These are phyloP conservation scores for Epinephelus fuscoguttatus DNA, from an alignment of 2,113 vertebrate genomes.

Conservation along the genomic window DNA sequence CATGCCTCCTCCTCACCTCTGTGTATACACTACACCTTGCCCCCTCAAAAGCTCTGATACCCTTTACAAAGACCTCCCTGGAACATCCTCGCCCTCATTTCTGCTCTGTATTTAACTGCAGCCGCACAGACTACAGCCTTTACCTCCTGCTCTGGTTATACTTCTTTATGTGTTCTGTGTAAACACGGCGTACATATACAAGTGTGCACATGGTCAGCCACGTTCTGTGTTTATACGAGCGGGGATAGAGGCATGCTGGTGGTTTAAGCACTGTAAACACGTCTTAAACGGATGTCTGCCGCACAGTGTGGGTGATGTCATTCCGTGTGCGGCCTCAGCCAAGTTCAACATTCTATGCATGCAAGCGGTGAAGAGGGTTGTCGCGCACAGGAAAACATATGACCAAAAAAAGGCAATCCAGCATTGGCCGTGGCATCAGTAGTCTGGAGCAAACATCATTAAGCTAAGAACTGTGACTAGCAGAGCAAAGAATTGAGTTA, in stretches of 20 bases:
- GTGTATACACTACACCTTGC: conserved; percentile 57
- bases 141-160: conserved; percentile 33
- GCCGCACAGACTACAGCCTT: conserved; percentile 31
- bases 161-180: conserved; percentile 64
- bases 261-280: conserved; percentile 74
- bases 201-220: conserved; percentile 58
- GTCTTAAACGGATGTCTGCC: conserved; percentile 74
- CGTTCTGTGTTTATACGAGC: conserved; percentile 71
- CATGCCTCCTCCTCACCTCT: conserved; percentile 61
- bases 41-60: conserved; percentile 43
- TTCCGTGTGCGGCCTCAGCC: conserved; percentile 39
- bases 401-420: conserved; percentile 71
- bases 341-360: conserved; percentile 63
- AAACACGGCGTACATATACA: conserved; percentile 56
- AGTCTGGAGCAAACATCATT: conserved; percentile 76
- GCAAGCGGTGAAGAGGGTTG: conserved; percentile 14
- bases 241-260: conserved; percentile 49
- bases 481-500: conserved; percentile 80
- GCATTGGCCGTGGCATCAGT: conserved; percentile 54
- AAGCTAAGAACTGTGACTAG: conserved; percentile 71
- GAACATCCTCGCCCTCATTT: conserved; percentile 24
- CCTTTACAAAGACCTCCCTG: conserved; percentile 56
- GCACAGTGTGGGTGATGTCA: conserved; percentile 72
- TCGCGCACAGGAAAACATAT: conserved; percentile 43
- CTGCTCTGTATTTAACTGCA: conserved; percentile 42